Evolutionary conservation across 2,797 vertebrate species (phyloP), one percentile per base, ranked within the genome.

Genomic region (Spea hammondii): DNA sequence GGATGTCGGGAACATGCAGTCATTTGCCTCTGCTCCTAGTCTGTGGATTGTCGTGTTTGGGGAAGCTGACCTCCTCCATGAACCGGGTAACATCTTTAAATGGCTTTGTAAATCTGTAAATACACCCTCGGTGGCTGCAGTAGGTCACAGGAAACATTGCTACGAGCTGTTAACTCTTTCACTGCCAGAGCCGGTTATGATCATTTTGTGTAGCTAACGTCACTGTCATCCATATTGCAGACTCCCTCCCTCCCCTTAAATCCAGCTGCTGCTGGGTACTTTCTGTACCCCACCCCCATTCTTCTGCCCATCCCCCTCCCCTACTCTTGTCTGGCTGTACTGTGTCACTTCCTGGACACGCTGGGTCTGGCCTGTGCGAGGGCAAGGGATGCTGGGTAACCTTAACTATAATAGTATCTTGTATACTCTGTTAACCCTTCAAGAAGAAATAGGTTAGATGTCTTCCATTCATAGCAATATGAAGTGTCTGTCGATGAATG

Each of bases 341-440:
- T 71, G 79, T 76, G 79, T 81, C 74, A 81, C 74, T 81, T 81
- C 79, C 79, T 77, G 79, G 74, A 81, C 70, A 77, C 48, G 12
- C 65, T 70, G 53, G 46, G 53, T 68, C 73, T 53, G 53, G 60
- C 53, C 79, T 72, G 69, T 59, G 51, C 65, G 32, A 67, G 13
- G 62, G 59, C 64, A 73, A 60, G 72, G 74, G 64, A 77, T 81
- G 69, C 74, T 77, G 79, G 79, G 69, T 68, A 72, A 57, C n/a
- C 32, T 55, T 45, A 65, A 60, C 66, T 72, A 50, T 78, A 47
- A 32, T 48, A 72, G 17, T 49, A 50, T 64, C 7, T 69, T 69
- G 46, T 53, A 7, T 3, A 7, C 51, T 53, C 10, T 53, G 55
- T 74, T 48, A 64, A 67, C 8, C 55, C 50, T 47, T 62, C 12